Base-by-base conservation (phyloP, 2,113 vertebrate species). In the Malurus elegans region DNA sequence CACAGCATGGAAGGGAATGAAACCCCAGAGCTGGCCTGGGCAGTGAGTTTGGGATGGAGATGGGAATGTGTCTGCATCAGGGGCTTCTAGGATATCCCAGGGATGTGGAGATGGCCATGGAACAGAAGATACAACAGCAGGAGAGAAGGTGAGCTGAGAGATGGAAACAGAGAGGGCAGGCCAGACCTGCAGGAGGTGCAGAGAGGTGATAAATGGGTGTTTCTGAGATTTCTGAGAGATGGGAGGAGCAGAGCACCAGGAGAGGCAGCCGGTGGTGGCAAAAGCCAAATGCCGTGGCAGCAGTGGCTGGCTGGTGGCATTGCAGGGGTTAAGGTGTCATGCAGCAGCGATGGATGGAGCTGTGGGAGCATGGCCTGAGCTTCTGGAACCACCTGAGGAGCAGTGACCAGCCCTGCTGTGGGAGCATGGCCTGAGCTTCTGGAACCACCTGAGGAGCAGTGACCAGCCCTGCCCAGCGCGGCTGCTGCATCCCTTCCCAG, bases 261-360 rank as follows among this genome's bases (percentile, higher is more conserved):
- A 74, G 70, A 85, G 28, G 62, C 74, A 92, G 83, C 28, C 11
- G 80, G 85, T 12, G 80, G 85, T 9, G 26, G 47, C 42, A 85
- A 65, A 86, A 79, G 88, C 38, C 66, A 48, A 57, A 42, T 23
- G 25, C 61, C 0, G 0, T 71, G 79, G 57, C 7, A 75, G 79
- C 60, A 56, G 14, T 42, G 36, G 21, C 25, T 56, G 78, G 44
- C 21, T 29, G 17, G 13, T 45, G 60, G 86, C 79, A 42, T 42
- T 57, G 92, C 76, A 73, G 62, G 83, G 82, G 79, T 94, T 94
- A 89, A 78, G 18, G 19, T 48, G 50, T 47, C 88, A 85, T 94
- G 72, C 87, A 73, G 79, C 85, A 73, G 90, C 42, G 58, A 70
- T 65, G 75, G 62, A 84, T 65, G 75, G 58, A 84, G 79, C 76